These are phyloP conservation scores for Lepidostoma basale DNA, from an alignment of 1,140 invertebrate species.

Conservation along the genomic window DNA sequence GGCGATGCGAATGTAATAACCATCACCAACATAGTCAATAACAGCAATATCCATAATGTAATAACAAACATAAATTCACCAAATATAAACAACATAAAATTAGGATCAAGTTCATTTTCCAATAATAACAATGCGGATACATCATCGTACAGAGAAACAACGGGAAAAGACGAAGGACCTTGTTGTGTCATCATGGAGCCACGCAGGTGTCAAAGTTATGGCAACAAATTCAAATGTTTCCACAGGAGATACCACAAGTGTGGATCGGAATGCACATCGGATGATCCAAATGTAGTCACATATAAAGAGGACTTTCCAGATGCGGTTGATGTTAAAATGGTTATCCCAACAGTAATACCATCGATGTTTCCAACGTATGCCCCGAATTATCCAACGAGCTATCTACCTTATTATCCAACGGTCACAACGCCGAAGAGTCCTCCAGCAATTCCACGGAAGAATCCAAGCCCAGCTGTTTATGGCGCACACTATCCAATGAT, in stretches of 20 bases:
- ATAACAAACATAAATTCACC: not conserved
- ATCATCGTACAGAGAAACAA: not conserved
- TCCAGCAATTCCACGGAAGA: too few relatives aligned
- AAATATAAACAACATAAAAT: constrained; percentile 5
- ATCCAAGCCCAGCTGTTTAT: too few relatives aligned
- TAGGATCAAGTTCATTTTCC: not conserved
- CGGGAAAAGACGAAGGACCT: not conserved
- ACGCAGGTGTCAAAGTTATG: not conserved
- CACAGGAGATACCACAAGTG: constrained; percentile 12
- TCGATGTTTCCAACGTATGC: too few relatives aligned
- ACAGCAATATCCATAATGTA: not conserved
- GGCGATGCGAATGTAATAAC: not conserved
- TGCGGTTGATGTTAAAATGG: too few relatives aligned
- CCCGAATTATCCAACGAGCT: too few relatives aligned
- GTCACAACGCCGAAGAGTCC: too few relatives aligned
- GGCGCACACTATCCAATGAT: too few relatives aligned
- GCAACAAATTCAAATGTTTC: not conserved
- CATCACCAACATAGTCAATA: constrained; percentile 15
- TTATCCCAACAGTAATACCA: too few relatives aligned
- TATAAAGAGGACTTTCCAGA: too few relatives aligned
- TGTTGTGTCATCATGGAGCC: constrained; percentile 10
- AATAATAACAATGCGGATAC: not conserved
- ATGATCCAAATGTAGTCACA: too few relatives aligned
- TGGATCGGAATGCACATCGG: constrained; percentile 1
- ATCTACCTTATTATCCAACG: too few relatives aligned